These are phyloP conservation scores for Agrypnia vestita DNA, from an alignment of 1,140 invertebrate species.

Conservation along the genomic window DNA sequence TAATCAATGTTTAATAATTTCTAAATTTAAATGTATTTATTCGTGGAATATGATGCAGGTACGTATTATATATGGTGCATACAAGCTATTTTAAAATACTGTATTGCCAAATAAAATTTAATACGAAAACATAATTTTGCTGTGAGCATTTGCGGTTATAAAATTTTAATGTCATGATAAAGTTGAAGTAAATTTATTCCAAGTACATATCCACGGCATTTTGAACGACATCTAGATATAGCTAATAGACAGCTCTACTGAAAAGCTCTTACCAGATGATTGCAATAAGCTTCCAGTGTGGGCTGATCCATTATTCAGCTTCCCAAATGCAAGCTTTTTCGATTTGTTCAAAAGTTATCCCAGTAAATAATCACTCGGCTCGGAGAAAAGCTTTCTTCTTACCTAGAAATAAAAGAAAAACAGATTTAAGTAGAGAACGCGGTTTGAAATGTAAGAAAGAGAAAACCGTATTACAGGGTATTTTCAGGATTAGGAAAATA, in stretches of 20 bases:
- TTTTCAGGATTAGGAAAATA: too few species aligned
- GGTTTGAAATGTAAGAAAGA: not conserved
- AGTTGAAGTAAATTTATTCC: too few species aligned
- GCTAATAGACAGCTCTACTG: conserved; percentile 2
- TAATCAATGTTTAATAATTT: too few species aligned
- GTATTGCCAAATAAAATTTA: too few species aligned
- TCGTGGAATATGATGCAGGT: too few species aligned
- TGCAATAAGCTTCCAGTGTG: conserved; percentile 34
- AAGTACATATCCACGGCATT: not conserved
- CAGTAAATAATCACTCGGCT: conserved; percentile 29
- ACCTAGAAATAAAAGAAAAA: conserved; percentile 44
- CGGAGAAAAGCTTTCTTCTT: conserved; percentile 15
- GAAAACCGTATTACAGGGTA: not conserved
- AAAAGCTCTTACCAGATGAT: conserved; percentile 39
- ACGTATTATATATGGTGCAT: too few species aligned
- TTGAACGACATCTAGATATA: not conserved
- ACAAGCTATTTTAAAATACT: too few species aligned
- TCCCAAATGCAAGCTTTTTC: conserved; percentile 17
- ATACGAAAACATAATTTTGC: too few species aligned
- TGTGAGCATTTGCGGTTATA: too few species aligned
- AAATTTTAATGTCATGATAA: too few species aligned
- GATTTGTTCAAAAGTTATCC: conserved; percentile 22
- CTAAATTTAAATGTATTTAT: too few species aligned
- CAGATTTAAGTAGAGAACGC: not conserved
- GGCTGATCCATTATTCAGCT: conserved; percentile 37